Conservation (phyloP, 2,113 vertebrate species). For the Calonectris borealis region DNA sequence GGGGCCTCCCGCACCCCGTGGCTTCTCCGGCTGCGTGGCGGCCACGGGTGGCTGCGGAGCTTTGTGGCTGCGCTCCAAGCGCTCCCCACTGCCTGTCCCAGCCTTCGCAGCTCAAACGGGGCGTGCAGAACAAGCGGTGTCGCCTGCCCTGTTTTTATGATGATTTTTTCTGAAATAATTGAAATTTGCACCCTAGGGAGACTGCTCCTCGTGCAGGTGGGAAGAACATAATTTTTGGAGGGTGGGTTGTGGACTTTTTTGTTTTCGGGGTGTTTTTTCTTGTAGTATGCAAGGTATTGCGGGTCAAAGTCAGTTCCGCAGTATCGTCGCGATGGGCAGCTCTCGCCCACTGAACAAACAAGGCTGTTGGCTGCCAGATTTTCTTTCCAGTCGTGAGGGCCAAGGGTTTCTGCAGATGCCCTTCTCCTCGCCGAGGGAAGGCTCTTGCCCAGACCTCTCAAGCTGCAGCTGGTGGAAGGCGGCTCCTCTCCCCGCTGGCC, state of each 20-base stretch:
- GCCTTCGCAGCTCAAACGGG: accelerated
- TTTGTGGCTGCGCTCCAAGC: accelerated
- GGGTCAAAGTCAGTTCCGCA: background rate
- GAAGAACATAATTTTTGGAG: accelerated
- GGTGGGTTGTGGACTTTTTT: background rate
- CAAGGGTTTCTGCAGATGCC: background rate
- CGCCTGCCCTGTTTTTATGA: accelerated
- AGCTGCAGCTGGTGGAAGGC: background rate
- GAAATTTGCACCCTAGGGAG: accelerated
- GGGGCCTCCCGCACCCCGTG: background rate
- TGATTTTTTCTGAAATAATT: accelerated
- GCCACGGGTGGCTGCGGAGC: background rate
- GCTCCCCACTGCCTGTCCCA: accelerated
- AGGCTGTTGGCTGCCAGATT: background rate
- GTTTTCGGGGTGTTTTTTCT: background rate
- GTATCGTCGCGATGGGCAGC: accelerated
- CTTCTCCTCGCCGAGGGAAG: background rate
- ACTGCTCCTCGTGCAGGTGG: accelerated
- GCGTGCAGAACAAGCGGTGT: accelerated
- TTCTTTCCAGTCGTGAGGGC: background rate
- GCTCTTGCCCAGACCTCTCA: too few relatives aligned
- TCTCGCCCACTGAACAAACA: accelerated
- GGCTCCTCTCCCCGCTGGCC: background rate
- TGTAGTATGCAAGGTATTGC: accelerated
- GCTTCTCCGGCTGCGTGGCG: background rate